Evolutionary conservation across 2,888 invertebrate species (phyloP).

Genomic region (Chloroclystis v-ata): DNA sequence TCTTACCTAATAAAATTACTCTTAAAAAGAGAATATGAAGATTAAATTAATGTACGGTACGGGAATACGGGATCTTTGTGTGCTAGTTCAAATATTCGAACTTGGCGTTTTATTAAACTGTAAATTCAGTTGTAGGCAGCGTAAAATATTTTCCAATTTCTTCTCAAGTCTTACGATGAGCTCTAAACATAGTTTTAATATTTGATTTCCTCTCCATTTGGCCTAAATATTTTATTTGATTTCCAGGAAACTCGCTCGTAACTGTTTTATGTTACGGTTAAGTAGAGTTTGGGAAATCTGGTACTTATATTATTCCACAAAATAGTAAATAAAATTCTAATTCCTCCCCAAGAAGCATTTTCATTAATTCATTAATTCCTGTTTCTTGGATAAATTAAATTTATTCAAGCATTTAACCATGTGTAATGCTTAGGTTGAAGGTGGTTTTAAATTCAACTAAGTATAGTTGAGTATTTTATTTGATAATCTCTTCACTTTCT

Average conservation of each 20-base stretch:
- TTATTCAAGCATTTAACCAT: no score
- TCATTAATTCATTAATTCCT: no score
- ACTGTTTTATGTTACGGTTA: constrained; percentile 26
- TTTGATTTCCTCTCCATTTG: constrained; percentile 25
- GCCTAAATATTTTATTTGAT: constrained; percentile 29
- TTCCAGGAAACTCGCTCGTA: constrained; percentile 23
- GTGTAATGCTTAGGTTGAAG: no score
- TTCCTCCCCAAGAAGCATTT: neutral
- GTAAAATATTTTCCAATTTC: constrained; percentile 17
- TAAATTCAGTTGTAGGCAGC: constrained; percentile 7
- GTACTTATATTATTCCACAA: constrained; percentile 5
- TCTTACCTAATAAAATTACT: no score
- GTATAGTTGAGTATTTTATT: neutral
- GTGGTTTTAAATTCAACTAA: no score
- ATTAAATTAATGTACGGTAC: no score
- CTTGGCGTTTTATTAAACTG: constrained; percentile 2
- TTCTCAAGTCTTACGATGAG: constrained; percentile 15
- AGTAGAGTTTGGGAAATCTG: constrained; percentile 19
- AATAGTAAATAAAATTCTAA: no score
- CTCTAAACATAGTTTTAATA: constrained; percentile 30
- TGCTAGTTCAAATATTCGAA: no score
- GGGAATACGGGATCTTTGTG: no score
- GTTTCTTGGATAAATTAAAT: no score
- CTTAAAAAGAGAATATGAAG: no score
- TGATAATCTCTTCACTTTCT: constrained; percentile 8